These are phyloP conservation scores for Hoplostethus atlanticus DNA, from an alignment of 2,797 vertebrate genomes.

Conservation along the genomic window DNA sequence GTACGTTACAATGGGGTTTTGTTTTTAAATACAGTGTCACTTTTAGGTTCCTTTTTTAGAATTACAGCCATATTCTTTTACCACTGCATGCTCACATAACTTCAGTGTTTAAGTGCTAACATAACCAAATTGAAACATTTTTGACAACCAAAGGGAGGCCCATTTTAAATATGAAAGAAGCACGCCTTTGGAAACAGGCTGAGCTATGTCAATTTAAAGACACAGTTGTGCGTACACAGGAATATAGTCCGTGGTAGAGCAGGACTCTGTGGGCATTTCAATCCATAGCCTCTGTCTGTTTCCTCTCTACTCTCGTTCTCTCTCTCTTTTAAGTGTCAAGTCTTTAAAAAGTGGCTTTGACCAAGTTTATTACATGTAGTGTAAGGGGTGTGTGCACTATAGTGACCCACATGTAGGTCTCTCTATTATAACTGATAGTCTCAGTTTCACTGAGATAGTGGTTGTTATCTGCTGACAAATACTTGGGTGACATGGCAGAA, in stretches of 20 bases:
- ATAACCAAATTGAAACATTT: not conserved
- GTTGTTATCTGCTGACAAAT: conserved; percentile 48
- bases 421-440: not conserved
- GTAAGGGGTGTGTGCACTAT: conserved; percentile 3
- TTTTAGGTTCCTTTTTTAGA: not conserved
- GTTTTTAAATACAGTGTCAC: not conserved
- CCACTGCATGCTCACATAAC: not conserved
- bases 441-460: too few relatives aligned
- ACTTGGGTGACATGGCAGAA: not conserved
- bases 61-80: too few relatives aligned
- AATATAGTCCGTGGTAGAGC: not conserved
- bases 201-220: not conserved
- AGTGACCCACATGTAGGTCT: conserved; percentile 17
- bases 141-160: too few relatives aligned
- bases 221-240: not conserved
- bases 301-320: not conserved
- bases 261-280: not conserved
- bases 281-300: not conserved
- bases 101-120: not conserved
- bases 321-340: conserved; percentile 4
- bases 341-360: not conserved
- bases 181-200: not conserved
- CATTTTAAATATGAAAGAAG: not conserved
- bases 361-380: not conserved
- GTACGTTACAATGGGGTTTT: too few relatives aligned